Percentiles rank a stretch among this genome's conserved stretches.
These are phyloP conservation scores for Argyrosomus regius DNA, from an alignment of 2,797 vertebrate genomes.

Conservation along the genomic window DNA sequence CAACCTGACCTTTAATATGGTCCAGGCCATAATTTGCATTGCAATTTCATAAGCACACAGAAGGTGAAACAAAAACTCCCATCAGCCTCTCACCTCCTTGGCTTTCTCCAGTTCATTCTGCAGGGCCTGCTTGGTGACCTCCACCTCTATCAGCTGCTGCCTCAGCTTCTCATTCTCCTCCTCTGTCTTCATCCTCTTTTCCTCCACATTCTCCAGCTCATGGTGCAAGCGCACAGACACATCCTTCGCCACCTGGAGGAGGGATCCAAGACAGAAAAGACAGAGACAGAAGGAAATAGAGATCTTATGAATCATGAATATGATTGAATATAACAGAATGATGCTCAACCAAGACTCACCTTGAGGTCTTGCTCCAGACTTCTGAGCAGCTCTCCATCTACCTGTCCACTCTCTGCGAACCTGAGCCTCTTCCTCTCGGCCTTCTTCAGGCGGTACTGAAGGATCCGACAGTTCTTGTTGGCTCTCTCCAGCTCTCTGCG, in stretches of 20 bases:
- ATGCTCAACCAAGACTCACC: constrained; percentile 74
- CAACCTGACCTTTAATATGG: not conserved
- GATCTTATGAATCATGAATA: not conserved
- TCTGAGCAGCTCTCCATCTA: constrained; percentile 94
- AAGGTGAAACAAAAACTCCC: not conserved
- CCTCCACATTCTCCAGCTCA: constrained; percentile 97
- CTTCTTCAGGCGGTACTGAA: constrained; percentile 97
- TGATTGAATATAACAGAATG: not conserved
- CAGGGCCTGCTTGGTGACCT: constrained; percentile 95
- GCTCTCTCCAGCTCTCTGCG: constrained; percentile 97
- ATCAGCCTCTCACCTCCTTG: constrained; percentile 90
- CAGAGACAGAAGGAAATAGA: not conserved
- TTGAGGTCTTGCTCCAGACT: constrained; percentile 99
- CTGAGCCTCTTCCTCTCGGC: constrained; percentile 95
- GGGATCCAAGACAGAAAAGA: not conserved
- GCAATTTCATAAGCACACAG: not conserved
- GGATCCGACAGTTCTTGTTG: constrained; percentile 98
- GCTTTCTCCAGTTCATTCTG: constrained; percentile 96
- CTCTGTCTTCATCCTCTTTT: constrained; percentile 96
- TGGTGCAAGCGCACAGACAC: constrained; percentile 98
- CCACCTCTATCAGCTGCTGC: constrained; percentile 96
- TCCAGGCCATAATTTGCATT: constrained; percentile 2
- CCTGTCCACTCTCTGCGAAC: constrained; percentile 93
- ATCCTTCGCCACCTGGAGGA: constrained; percentile 94
- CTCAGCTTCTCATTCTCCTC: constrained; percentile 98